A percentile compares a stretch with the other conserved stretches of the same genome.
These are phyloP conservation scores for Pangasius krempfi DNA, from an alignment of 2,797 vertebrate genomes.

Conservation along the genomic window DNA sequence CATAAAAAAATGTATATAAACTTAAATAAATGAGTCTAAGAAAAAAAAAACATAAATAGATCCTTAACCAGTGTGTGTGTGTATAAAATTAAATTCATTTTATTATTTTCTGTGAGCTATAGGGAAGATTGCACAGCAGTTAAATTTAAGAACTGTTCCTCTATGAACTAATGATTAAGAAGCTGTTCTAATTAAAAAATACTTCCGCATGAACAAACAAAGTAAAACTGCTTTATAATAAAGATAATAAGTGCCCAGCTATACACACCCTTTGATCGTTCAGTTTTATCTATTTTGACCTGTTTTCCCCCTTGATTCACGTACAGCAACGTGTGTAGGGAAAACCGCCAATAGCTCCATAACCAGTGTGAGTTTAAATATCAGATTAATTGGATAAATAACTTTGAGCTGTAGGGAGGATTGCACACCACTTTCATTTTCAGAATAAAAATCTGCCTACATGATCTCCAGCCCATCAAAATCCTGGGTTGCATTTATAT, in stretches of 20 bases:
- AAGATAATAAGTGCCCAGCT: too few relatives aligned
- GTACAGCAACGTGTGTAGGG: background rate
- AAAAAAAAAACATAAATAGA: background rate
- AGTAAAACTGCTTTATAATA: background rate
- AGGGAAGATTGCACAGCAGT: background rate
- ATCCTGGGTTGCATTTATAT: background rate
- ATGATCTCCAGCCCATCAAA: background rate
- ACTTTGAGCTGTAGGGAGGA: background rate
- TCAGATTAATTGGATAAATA: background rate
- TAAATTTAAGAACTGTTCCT: background rate
- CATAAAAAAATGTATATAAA: background rate
- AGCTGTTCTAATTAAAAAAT: background rate
- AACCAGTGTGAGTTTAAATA: background rate
- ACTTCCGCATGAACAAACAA: background rate
- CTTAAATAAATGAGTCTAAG: background rate
- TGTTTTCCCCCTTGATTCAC: background rate
- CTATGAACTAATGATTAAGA: background rate
- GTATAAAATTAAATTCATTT: background rate
- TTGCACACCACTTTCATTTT: background rate
- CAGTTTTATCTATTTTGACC: background rate
- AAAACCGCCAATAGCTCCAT: background rate
- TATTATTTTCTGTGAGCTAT: background rate
- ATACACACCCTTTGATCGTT: background rate
- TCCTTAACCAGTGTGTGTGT: background rate
- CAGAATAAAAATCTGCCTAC: background rate